A percentile compares a stretch with the other conserved stretches of the same genome.
Evolutionary conservation across 2,888 invertebrate genomes (phyloP).

Genomic region (Cordilura impudica): DNA sequence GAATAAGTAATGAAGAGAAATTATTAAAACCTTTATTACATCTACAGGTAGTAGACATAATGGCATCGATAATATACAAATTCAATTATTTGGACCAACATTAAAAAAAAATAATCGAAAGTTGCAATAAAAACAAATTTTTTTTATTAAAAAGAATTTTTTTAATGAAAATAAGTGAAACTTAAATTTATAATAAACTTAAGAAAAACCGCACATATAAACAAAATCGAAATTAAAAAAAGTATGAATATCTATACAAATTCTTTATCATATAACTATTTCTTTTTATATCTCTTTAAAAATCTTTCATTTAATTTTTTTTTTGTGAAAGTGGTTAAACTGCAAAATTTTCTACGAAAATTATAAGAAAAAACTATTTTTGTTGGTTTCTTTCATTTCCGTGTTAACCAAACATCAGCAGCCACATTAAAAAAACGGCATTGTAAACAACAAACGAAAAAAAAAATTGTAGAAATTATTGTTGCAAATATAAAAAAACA

Average conservation of each 20-base stretch:
- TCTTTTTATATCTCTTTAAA: neutral
- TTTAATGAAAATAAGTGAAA: no score
- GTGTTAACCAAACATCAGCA: constrained; percentile 48
- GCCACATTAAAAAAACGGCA: neutral
- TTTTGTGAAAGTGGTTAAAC: constrained; percentile 57
- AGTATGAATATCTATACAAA: neutral
- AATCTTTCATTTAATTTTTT: constrained; percentile 9
- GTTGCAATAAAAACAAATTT: no score
- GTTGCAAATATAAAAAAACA: constrained; percentile 38
- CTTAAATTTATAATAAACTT: no score
- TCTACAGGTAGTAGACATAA: no score
- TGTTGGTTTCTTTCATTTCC: constrained; percentile 49
- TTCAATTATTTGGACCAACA: no score
- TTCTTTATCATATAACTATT: neutral
- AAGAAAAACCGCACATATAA: no score
- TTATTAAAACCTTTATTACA: no score
- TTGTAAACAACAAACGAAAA: neutral
- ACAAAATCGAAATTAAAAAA: neutral
- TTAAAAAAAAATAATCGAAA: no score
- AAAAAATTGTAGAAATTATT: constrained; percentile 41
- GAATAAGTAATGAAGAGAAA: no score
- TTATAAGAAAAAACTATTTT: constrained; percentile 35
- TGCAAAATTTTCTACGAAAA: constrained; percentile 32
- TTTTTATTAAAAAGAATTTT: no score
- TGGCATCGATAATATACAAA: no score